Percentiles rank a stretch among this genome's conserved stretches.
Conservation (phyloP, 2,797 vertebrate species). For the Micrastur ruficollis region DNA sequence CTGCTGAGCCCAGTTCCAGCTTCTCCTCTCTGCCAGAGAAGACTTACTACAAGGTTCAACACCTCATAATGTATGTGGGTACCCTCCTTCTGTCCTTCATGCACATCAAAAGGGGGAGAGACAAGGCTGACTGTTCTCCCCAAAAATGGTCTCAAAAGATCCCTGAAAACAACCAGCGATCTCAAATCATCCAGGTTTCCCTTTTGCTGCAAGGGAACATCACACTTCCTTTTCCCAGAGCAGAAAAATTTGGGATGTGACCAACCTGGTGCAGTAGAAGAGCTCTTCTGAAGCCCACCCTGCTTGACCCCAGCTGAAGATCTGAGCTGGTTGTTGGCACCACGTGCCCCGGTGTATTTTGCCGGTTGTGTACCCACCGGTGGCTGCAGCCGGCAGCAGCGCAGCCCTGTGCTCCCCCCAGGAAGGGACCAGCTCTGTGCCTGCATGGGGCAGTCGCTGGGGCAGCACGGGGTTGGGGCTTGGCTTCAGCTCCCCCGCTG, state of each 20-base stretch:
- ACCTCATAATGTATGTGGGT: background rate
- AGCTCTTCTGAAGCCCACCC: background rate
- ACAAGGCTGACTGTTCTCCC: background rate
- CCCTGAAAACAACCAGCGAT: background rate
- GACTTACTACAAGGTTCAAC: background rate
- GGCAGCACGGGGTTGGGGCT: background rate
- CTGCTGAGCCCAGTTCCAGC: background rate
- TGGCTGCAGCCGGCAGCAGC: background rate
- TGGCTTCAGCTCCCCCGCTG: background rate
- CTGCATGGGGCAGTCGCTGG: background rate
- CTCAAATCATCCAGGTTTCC: background rate
- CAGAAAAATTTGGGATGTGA: background rate
- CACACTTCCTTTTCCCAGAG: background rate
- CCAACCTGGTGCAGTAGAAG: background rate
- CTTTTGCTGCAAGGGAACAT: background rate
- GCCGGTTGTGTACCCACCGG: background rate
- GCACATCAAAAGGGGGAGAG: background rate
- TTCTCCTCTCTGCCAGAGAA: background rate
- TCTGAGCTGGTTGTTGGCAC: background rate
- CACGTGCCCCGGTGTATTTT: background rate
- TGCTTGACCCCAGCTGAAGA: background rate
- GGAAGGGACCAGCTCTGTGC: background rate
- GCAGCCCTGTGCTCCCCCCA: background rate
- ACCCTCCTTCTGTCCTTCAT: background rate
- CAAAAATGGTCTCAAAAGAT: background rate